Conservation (phyloP, 2,888 invertebrate genomes). For the Tipula unca region DNA sequence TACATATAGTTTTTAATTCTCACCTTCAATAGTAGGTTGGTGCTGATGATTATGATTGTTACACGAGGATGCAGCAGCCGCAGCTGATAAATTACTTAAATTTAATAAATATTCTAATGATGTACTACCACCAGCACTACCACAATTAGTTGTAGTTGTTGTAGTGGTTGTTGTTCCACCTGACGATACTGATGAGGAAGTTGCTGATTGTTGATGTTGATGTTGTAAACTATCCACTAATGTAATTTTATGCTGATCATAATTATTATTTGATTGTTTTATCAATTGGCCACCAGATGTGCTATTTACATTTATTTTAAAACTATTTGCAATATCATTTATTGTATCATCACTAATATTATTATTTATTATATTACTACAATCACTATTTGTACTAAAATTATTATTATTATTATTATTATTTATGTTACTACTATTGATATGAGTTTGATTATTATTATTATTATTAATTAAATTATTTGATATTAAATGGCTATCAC, state of each 20-base stretch:
- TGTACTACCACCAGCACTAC: background rate
- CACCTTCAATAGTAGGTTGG: background rate
- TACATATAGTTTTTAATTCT: too few relatives aligned
- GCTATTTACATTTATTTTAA: background rate
- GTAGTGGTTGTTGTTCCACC: background rate
- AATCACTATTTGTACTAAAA: background rate
- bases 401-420: slow-evolving; percentile 17
- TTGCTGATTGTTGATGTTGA: background rate
- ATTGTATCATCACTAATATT: slow-evolving; percentile 14
- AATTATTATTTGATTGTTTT: slow-evolving; percentile 18
- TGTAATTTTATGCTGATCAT: background rate
- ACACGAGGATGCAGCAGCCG: background rate
- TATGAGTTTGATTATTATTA: slow-evolving; percentile 16
- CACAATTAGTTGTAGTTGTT: background rate
- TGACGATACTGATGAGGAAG: background rate
- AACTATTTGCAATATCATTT: slow-evolving; percentile 16
- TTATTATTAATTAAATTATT: slow-evolving; percentile 8
- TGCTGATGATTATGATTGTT: background rate
- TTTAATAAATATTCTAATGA: slow-evolving; percentile 17
- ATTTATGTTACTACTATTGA: slow-evolving; percentile 16
- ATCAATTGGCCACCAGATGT: slow-evolving; percentile 17
- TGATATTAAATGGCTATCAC: background rate
- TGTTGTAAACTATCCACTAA: slow-evolving; percentile 9
- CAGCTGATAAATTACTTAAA: slow-evolving; percentile 2
- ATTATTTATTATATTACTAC: slow-evolving; percentile 14